Evolutionary conservation across 2,113 vertebrate genomes (phyloP).

Genomic region (Chloebia gouldiae): DNA sequence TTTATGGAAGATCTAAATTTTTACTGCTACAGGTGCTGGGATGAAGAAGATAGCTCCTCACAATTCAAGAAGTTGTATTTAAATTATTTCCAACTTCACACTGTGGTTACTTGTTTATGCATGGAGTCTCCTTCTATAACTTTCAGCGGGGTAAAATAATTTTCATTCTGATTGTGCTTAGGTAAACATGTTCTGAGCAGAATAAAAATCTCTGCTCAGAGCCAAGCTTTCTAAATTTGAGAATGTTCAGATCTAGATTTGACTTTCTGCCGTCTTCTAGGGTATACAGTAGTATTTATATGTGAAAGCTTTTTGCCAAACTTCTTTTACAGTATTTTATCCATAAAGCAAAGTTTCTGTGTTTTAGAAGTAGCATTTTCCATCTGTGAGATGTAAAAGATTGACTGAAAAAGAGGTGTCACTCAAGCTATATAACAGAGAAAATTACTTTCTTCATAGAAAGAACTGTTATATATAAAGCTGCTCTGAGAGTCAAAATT

Average conservation of each 20-base stretch:
- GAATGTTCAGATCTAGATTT: neutral
- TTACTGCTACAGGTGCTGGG: neutral
- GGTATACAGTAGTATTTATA: neutral
- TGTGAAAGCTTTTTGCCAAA: neutral
- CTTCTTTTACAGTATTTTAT: neutral
- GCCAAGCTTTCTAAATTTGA: neutral
- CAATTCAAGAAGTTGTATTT: neutral
- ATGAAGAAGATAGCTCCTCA: neutral
- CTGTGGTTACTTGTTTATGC: fast-evolving
- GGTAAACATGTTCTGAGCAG: neutral
- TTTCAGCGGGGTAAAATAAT: neutral
- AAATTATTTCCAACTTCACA: neutral
- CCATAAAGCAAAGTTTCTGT: neutral
- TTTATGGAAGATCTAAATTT: neutral
- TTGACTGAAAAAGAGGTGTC: neutral
- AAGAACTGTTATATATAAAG: neutral
- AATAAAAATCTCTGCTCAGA: neutral
- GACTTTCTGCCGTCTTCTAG: neutral
- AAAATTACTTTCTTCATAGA: neutral
- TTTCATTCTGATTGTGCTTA: neutral
- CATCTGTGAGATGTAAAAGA: neutral
- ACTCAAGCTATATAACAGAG: neutral
- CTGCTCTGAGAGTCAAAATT: neutral
- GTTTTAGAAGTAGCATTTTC: neutral
- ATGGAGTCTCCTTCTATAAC: neutral